Conservation (phyloP, 2,113 vertebrate genomes). For the Bucco capensis region DNA sequence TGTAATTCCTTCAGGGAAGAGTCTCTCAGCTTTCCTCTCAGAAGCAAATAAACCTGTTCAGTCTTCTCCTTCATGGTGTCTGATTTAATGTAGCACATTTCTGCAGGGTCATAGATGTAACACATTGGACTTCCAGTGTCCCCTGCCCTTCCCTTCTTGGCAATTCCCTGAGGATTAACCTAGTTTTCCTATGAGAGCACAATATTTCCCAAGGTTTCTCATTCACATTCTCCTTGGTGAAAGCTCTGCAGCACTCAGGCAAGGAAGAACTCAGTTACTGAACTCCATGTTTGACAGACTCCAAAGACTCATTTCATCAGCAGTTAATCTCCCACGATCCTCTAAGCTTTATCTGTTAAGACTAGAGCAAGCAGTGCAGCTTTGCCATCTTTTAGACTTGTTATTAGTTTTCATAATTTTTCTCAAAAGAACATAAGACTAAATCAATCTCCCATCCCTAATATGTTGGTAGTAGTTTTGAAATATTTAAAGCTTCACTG, state of each 20-base stretch:
- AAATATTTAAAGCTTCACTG: constrained; percentile 58
- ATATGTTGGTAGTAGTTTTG: constrained; percentile 51
- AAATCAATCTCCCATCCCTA: constrained; percentile 58
- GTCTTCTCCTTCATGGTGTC: not conserved
- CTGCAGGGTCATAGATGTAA: not conserved
- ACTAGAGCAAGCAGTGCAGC: constrained; percentile 36
- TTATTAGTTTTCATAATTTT: constrained; percentile 71
- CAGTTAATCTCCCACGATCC: constrained; percentile 57
- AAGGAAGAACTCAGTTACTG: not conserved
- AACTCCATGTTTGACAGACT: constrained; percentile 5
- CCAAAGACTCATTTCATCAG: constrained; percentile 46
- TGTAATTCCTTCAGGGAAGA: not conserved
- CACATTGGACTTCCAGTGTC: not conserved
- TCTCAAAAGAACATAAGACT: constrained; percentile 59
- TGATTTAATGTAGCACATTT: not conserved
- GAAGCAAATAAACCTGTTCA: not conserved
- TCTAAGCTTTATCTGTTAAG: constrained; percentile 60
- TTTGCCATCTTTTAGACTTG: constrained; percentile 44
- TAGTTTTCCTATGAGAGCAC: not conserved
- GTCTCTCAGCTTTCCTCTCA: not conserved
- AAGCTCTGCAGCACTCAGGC: not conserved
- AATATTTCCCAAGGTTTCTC: not conserved
- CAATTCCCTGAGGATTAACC: not conserved
- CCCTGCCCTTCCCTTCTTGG: not conserved
- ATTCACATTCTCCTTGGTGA: not conserved